phyloP scores from a whole-genome alignment of 92 coral and sea anemone species.

The Scolanthus callimorphus region DNA sequence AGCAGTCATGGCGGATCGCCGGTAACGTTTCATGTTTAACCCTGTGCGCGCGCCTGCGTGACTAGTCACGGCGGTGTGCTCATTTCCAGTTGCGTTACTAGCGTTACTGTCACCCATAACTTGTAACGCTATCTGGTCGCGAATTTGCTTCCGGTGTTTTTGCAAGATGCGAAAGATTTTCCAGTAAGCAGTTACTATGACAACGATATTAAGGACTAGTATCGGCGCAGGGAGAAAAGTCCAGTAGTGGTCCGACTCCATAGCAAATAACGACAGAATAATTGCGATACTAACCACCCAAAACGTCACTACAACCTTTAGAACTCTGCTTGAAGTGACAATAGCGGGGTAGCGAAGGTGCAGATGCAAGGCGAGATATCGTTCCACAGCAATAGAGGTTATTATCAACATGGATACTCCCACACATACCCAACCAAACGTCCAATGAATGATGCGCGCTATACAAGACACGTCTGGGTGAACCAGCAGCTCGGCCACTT shows the following conservation, averaged over 20 bases:
- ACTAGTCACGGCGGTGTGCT: neutral
- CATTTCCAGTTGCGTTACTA: too few relatives aligned
- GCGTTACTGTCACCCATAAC: too few relatives aligned
- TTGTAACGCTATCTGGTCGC: slow-evolving; percentile 2
- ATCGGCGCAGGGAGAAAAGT: slow-evolving; percentile 7
- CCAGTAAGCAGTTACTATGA: slow-evolving; percentile 14
- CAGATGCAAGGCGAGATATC: slow-evolving; percentile 40
- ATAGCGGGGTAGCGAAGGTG: slow-evolving; percentile 37
- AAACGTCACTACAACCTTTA: neutral
- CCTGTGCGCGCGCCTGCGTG: neutral
- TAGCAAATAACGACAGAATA: slow-evolving; percentile 6
- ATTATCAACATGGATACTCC: slow-evolving; percentile 25
- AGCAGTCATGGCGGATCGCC: slow-evolving; percentile 28
- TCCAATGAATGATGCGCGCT: slow-evolving; percentile 9
- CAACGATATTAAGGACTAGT: slow-evolving; percentile 4
- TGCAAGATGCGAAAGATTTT: slow-evolving; percentile 26
- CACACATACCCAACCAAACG: slow-evolving; percentile 28
- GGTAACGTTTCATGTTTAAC: neutral
- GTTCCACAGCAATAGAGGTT: slow-evolving; percentile 18
- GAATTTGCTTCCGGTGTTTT: slow-evolving; percentile 15
- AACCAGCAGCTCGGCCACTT: slow-evolving; percentile 16
- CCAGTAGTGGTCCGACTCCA: slow-evolving; percentile 10
- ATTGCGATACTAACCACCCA: slow-evolving; percentile 13
- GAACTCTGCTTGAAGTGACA: slow-evolving; percentile 21
- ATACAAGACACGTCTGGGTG: slow-evolving; percentile 4